Conservation (phyloP, 1,140 invertebrate species). For the Pseudachorutes palmiensis region DNA sequence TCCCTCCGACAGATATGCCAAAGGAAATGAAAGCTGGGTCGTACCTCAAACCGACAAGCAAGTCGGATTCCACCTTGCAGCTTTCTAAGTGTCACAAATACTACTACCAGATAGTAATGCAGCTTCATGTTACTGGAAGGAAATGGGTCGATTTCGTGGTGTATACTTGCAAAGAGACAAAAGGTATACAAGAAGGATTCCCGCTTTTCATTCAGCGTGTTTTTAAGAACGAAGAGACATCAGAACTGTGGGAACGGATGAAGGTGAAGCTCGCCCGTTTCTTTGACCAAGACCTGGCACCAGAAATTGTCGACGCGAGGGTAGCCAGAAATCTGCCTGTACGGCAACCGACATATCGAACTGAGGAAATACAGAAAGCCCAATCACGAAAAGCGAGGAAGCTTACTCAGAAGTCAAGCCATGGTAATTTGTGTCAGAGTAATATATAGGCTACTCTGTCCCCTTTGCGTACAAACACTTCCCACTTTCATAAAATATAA, state of each 20-base stretch:
- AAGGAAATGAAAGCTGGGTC: background rate
- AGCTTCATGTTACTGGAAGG: slow-evolving; percentile 41
- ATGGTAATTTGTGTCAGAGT: no score
- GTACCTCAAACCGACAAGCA: background rate
- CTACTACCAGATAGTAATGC: slow-evolving; percentile 44
- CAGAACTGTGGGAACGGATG: slow-evolving; percentile 38
- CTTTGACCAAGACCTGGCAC: slow-evolving; percentile 19
- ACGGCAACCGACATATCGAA: slow-evolving; percentile 4
- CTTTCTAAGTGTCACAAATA: slow-evolving; percentile 40
- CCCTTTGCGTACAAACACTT: no score
- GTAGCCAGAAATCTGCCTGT: slow-evolving; percentile 32
- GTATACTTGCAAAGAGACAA: slow-evolving; percentile 37
- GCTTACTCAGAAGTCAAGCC: no score
- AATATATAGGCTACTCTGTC: no score
- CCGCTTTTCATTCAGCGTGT: slow-evolving; percentile 23
- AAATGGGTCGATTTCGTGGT: slow-evolving; percentile 43
- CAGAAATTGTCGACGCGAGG: slow-evolving; percentile 39
- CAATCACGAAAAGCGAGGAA: background rate
- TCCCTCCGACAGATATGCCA: slow-evolving; percentile 26
- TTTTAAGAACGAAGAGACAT: background rate
- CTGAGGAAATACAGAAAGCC: background rate
- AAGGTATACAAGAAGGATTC: background rate
- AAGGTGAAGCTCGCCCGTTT: slow-evolving; percentile 22
- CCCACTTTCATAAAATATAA: no score
- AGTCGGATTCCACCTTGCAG: background rate